Conservation (phyloP, 2,797 vertebrate species). For the Adelosebastes latens region DNA sequence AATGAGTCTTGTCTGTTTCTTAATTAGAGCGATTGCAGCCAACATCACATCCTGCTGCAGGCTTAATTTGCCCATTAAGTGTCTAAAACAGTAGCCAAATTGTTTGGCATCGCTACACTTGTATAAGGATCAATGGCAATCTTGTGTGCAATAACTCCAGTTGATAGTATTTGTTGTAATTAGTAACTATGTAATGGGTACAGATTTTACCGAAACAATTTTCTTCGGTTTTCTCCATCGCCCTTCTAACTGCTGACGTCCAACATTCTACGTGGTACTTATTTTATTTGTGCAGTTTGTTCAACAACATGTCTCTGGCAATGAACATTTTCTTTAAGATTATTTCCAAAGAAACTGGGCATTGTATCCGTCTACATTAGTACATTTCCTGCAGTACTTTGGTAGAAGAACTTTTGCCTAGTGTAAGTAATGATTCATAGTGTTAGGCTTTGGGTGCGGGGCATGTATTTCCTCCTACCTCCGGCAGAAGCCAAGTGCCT, state of each 20-base stretch:
- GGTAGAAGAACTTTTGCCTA: background rate
- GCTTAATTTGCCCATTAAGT: constrained; percentile 38
- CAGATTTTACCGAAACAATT: background rate
- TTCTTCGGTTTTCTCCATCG: background rate
- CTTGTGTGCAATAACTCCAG: constrained; percentile 9
- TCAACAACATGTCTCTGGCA: background rate
- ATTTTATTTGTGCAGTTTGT: background rate
- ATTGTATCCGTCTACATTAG: background rate
- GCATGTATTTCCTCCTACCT: background rate
- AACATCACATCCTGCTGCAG: background rate
- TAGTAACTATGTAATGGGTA: constrained; percentile 17
- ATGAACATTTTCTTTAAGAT: background rate
- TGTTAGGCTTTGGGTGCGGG: background rate
- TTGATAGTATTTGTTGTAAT: constrained; percentile 39
- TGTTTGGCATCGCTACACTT: constrained; percentile 12
- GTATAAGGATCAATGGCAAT: constrained; percentile 34
- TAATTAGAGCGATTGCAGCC: constrained; percentile 5
- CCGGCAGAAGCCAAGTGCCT: background rate
- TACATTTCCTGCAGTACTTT: background rate
- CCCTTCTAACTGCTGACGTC: background rate
- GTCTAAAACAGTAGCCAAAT: constrained; percentile 12
- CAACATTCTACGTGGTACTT: background rate
- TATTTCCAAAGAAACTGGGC: background rate
- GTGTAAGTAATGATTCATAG: background rate
- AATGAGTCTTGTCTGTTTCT: background rate